phyloP scores from a whole-genome alignment of 2,113 vertebrate species.

The Capreolus pygargus region DNA sequence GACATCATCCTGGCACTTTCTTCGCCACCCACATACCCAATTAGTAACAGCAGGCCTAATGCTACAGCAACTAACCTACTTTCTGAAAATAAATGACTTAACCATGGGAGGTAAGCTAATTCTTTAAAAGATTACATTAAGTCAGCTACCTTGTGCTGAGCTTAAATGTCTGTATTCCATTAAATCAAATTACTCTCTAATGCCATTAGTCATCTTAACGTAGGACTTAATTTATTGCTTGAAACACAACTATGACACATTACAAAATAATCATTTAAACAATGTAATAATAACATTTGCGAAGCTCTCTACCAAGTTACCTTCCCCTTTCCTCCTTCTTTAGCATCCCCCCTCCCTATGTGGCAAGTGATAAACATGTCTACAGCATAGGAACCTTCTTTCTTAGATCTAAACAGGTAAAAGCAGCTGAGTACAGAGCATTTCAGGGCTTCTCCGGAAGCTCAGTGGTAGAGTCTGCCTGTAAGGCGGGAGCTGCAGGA shows the following conservation, averaged over 20 bases:
- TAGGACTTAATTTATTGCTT: constrained; percentile 29
- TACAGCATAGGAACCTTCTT: not conserved
- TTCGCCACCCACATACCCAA: constrained; percentile 4
- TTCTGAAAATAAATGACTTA: constrained; percentile 68
- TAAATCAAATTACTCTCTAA: constrained; percentile 36
- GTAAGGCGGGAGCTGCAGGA: not conserved
- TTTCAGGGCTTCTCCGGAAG: not conserved
- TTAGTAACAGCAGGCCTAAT: constrained; percentile 51
- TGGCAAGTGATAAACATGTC: not conserved
- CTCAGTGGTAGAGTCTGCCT: not conserved
- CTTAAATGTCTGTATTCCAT: constrained; percentile 47
- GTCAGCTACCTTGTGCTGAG: constrained; percentile 24
- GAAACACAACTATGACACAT: not conserved
- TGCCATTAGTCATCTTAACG: constrained; percentile 22
- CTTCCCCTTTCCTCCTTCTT: not conserved
- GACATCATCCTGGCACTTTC: not conserved
- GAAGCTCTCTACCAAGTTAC: not conserved
- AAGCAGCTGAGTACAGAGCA: not conserved
- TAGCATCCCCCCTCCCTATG: not conserved
- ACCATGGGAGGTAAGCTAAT: constrained; percentile 43
- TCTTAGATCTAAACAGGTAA: not conserved
- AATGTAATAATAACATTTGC: not conserved
- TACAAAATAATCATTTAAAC: not conserved
- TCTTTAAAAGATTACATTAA: constrained; percentile 48
- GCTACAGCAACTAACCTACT: constrained; percentile 46